Evolutionary conservation across 2,113 vertebrate species (phyloP).

Genomic region (Leucopsar rothschildi): DNA sequence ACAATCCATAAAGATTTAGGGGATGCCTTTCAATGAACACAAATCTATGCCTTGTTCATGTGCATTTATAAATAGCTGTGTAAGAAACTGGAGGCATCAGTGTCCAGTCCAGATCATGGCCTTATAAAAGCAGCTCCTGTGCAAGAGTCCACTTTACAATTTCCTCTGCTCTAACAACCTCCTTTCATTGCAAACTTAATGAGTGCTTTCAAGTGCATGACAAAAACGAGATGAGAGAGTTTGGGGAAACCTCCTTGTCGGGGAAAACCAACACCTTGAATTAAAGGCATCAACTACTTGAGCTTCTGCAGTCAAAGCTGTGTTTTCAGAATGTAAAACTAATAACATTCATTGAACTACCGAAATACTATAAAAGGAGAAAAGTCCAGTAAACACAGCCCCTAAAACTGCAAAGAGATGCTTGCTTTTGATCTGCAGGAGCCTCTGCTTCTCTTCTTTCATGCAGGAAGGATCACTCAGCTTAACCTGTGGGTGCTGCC

Average conservation of each 20-base stretch:
- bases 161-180: slow-evolving; percentile 25
- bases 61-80: neutral
- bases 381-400: slow-evolving; percentile 1
- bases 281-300: neutral
- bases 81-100: neutral
- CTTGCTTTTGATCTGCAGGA: slow-evolving; percentile 19
- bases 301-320: neutral
- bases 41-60: neutral
- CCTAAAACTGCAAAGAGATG: neutral
- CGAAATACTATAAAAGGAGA: slow-evolving; percentile 1
- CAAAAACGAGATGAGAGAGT: slow-evolving; percentile 38
- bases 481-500: neutral
- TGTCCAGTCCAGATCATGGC: neutral
- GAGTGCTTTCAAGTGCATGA: neutral
- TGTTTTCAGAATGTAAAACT: neutral
- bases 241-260: slow-evolving; percentile 19
- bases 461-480: neutral
- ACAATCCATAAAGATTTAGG: neutral
- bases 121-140: neutral
- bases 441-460: neutral
- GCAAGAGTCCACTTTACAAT: neutral
- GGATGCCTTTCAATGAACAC: neutral
- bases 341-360: neutral
- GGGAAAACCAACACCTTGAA: slow-evolving; percentile 34
- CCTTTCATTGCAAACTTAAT: slow-evolving; percentile 35